Percentiles rank a stretch among this genome's conserved stretches.
These are phyloP conservation scores for Augochlorella aurata DNA, from an alignment of 2,888 invertebrate genomes.

Conservation along the genomic window DNA sequence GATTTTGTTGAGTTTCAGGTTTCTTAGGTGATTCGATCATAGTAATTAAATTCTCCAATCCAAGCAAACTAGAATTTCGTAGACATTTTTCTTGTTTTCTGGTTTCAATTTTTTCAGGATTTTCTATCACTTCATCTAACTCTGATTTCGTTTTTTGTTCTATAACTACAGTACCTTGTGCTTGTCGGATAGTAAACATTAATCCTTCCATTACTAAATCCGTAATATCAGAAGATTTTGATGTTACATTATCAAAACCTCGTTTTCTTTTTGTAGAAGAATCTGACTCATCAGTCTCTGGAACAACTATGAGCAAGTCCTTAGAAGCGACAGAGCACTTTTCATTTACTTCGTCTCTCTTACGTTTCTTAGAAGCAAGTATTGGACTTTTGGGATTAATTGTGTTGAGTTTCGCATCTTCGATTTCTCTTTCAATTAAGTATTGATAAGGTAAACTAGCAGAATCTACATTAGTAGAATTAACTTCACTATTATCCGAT, in stretches of 20 bases:
- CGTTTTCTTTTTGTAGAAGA: slow-evolving; percentile 27
- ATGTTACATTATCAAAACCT: slow-evolving; percentile 28
- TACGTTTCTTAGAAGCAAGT: neutral
- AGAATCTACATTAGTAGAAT: slow-evolving; percentile 54
- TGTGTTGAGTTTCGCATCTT: slow-evolving; percentile 53
- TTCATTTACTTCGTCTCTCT: slow-evolving; percentile 1
- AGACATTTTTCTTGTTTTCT: slow-evolving; percentile 77
- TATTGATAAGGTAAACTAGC: slow-evolving; percentile 76
- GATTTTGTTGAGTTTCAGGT: slow-evolving; percentile 9
- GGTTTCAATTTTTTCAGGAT: slow-evolving; percentile 78
- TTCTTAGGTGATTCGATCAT: slow-evolving; percentile 75
- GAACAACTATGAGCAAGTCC: neutral
- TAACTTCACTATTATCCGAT: neutral
- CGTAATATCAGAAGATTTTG: slow-evolving; percentile 78
- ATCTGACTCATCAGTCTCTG: slow-evolving; percentile 31
- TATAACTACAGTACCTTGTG: slow-evolving; percentile 76
- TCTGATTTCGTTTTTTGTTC: slow-evolving; percentile 79
- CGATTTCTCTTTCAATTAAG: slow-evolving; percentile 75
- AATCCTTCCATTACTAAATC: slow-evolving; percentile 80
- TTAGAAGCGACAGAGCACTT: neutral
- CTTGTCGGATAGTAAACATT: slow-evolving; percentile 80
- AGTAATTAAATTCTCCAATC: slow-evolving; percentile 77
- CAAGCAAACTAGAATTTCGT: slow-evolving; percentile 77
- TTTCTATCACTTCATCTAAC: slow-evolving; percentile 79
- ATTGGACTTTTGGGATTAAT: neutral